A percentile compares a stretch with the other conserved stretches of the same genome.
Conservation (phyloP, 2,797 vertebrate genomes). For the Bovichtus diacanthus region DNA sequence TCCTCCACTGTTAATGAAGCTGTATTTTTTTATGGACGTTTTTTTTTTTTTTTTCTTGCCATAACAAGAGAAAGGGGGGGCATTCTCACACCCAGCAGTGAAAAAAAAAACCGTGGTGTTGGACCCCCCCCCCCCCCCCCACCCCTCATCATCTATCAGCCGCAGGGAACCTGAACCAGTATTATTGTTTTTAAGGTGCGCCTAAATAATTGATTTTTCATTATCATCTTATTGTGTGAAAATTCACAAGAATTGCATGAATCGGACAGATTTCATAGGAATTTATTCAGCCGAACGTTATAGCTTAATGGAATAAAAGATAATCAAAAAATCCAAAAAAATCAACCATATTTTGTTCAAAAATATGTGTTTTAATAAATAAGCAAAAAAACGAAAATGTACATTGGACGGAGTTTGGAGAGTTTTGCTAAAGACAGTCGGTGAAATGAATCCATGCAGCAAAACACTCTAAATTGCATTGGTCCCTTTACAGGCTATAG, state of each 20-base stretch:
- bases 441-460: constrained; percentile 82
- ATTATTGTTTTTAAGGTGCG: background rate
- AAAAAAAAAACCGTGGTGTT: constrained; percentile 7
- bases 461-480: constrained; percentile 83
- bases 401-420: constrained; percentile 86
- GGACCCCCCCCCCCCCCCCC: too few species aligned
- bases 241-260: background rate
- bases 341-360: constrained; percentile 70
- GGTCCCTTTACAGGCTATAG: constrained; percentile 82
- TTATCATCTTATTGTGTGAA: background rate
- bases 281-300: constrained; percentile 1
- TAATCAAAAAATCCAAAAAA: too few species aligned
- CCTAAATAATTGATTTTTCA: background rate
- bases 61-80: constrained; percentile 55
- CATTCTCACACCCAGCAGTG: constrained; percentile 53
- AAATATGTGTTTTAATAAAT: constrained; percentile 96
- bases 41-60: constrained; percentile 57
- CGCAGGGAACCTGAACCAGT: background rate
- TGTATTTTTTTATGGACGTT: constrained; percentile 66
- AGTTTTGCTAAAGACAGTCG: constrained; percentile 72
- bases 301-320: background rate
- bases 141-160: background rate
- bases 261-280: background rate
- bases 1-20: constrained; percentile 78
- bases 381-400: constrained; percentile 87